Evolutionary conservation across 1,140 invertebrate species (phyloP), one percentile per base, ranked within the genome.

Genomic region (Wiebesia pumilae): DNA sequence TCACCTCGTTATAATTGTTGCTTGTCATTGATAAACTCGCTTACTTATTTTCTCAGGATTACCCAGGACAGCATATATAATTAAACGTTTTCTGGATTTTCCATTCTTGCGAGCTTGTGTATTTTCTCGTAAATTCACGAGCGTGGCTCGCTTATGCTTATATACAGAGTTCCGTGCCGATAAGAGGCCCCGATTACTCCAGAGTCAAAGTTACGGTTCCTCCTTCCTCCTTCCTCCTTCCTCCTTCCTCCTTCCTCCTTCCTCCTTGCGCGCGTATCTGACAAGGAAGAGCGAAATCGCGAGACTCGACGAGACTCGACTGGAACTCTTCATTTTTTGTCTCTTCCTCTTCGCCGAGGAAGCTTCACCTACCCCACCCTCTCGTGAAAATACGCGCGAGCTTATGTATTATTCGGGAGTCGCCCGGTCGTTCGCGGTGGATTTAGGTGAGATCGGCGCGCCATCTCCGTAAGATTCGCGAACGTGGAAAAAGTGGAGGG

Each of bases 361-460:
- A 71, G 4, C 40, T 24, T 75, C 19, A 12, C 43, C 27, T 73
- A 3, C 43, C 19, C 27, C 10, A 9, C 77, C 6, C 24, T 33
- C 27, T n/a, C 54, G 65, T 43, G 30, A 86, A 87, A 87, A 83
- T 82, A 83, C 54, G 80, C 85, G 81, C 62, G 58, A 69, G 81
- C 85, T 83, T 83, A 87, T 87, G 81, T 65, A 83, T 87, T 87
- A 87, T 87, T 83, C 85, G 83, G 27, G 6, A 79, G 71, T 62
- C 40, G 54, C 33, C 10, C 51, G 27, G 30, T 84, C 83, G 38
- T 51, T 47, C 62, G 40, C 21, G 12, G 78, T 35, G 85, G 85
- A 83, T 87, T 83, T 87, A 83, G 85, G 83, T 87, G 81, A 83
- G 85, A 87, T 87, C 73, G 85, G 71, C 69, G 85, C 73, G 71